Percentiles rank a stretch among this genome's conserved stretches.
Evolutionary conservation across 37 sponge, comb jelly and placozoan genomes (phyloP).

Genomic region (Axinella damicornis): DNA sequence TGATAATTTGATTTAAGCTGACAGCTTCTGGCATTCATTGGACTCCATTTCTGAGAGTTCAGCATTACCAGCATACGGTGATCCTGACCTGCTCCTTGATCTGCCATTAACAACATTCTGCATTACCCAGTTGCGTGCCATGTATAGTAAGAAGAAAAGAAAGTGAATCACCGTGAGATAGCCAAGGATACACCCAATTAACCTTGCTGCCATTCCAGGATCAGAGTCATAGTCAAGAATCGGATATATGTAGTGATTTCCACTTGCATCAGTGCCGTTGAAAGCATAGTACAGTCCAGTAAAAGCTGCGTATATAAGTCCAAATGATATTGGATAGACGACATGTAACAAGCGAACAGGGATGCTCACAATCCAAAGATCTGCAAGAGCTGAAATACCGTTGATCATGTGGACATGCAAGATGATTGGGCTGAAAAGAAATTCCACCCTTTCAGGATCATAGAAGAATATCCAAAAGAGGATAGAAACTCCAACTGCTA

Average conservation of each 20-base stretch:
- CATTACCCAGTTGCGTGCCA: too few species aligned
- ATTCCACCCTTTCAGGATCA: not conserved
- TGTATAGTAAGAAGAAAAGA: conserved; percentile 10
- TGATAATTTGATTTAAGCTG: too few species aligned
- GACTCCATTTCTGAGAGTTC: too few species aligned
- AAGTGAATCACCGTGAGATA: conserved; percentile 33
- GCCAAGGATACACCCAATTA: conserved; percentile 20
- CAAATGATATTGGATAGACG: conserved; percentile 22
- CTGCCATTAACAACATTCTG: too few species aligned
- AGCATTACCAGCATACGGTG: too few species aligned
- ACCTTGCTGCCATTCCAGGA: conserved; percentile 48
- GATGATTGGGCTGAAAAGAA: conserved; percentile 11
- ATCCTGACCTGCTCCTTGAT: too few species aligned
- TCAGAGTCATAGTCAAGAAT: conserved; percentile 49
- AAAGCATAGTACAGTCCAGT: conserved; percentile 57
- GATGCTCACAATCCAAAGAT: conserved; percentile 46
- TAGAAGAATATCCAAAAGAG: conserved; percentile 46
- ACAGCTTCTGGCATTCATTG: too few species aligned
- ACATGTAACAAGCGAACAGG: conserved; percentile 47
- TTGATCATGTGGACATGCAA: conserved; percentile 48
- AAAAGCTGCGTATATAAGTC: conserved; percentile 39
- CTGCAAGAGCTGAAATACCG: conserved; percentile 40
- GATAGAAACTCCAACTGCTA: conserved; percentile 20
- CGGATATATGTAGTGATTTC: conserved; percentile 54
- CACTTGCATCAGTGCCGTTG: conserved; percentile 35